Evolutionary conservation across 2,113 vertebrate species (phyloP).

Genomic region (Lucifuga dentata): DNA sequence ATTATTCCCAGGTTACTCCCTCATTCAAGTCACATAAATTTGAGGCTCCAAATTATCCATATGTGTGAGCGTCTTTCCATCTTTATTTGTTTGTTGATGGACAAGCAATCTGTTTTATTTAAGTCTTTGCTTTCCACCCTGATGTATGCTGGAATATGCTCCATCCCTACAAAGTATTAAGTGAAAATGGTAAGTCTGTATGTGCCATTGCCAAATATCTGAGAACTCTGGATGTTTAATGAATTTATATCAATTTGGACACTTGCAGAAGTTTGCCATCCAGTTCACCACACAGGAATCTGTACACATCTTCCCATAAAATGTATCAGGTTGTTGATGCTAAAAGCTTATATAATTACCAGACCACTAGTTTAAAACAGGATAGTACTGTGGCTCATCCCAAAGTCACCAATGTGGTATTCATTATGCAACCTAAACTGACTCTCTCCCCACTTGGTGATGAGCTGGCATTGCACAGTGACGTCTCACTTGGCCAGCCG

Average conservation of each 20-base stretch:
- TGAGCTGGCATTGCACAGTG: slow-evolving; percentile 60
- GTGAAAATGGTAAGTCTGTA: slow-evolving; percentile 17
- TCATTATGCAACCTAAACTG: slow-evolving; percentile 56
- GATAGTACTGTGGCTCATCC: slow-evolving; percentile 57
- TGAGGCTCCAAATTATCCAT: slow-evolving; percentile 63
- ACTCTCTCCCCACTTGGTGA: slow-evolving; percentile 50
- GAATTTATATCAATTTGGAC: slow-evolving; percentile 24
- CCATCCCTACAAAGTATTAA: too few relatives aligned
- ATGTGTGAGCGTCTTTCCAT: slow-evolving; percentile 25
- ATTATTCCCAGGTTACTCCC: too few relatives aligned
- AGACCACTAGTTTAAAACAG: slow-evolving; percentile 53
- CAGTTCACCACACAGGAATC: slow-evolving; percentile 2
- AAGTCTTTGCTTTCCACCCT: too few relatives aligned
- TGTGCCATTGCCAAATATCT: slow-evolving; percentile 10
- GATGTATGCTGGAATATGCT: too few relatives aligned
- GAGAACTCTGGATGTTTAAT: slow-evolving; percentile 12
- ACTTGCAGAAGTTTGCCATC: slow-evolving; percentile 6
- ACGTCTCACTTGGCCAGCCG: slow-evolving; percentile 61
- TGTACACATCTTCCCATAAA: slow-evolving; percentile 25
- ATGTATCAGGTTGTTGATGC: slow-evolving; percentile 48
- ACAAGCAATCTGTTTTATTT: not conserved
- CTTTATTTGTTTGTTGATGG: slow-evolving; percentile 25
- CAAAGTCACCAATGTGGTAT: slow-evolving; percentile 51
- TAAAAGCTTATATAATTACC: slow-evolving; percentile 49
- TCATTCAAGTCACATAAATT: slow-evolving; percentile 32